Evolutionary conservation across 1,140 invertebrate genomes (phyloP).

Genomic region (Drosophila prosaltans): DNA sequence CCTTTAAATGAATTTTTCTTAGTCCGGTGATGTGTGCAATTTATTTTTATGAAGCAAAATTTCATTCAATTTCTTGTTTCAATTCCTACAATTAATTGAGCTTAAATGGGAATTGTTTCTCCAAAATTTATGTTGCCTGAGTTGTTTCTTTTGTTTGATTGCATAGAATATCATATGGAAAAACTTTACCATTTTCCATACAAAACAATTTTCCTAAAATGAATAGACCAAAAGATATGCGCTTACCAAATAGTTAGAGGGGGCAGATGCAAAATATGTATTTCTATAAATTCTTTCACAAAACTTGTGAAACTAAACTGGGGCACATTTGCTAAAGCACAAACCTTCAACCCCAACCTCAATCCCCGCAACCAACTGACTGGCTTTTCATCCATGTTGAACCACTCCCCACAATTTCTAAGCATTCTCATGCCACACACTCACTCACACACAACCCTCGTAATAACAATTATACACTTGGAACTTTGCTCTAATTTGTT

Average conservation of each 20-base stretch:
- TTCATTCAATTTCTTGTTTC: neutral
- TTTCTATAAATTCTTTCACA: constrained; percentile 14
- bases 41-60: constrained; percentile 3
- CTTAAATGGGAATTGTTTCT: neutral
- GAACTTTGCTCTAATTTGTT: constrained; percentile 60
- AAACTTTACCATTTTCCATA: neutral
- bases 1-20: neutral
- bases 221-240: constrained; percentile 10
- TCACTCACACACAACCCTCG: neutral
- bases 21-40: neutral
- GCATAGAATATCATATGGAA: constrained; percentile 5
- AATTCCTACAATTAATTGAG: constrained; percentile 6
- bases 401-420: neutral
- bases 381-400: neutral
- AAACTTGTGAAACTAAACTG: constrained; percentile 12
- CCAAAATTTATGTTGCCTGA: neutral
- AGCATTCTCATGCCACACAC: neutral
- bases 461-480: constrained; percentile 66
- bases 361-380: neutral
- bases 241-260: constrained; percentile 5
- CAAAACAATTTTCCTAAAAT: constrained; percentile 5
- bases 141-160: constrained; percentile 13
- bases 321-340: constrained; percentile 5
- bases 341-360: neutral
- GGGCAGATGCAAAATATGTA: constrained; percentile 1